Evolutionary conservation across 2,113 vertebrate species (phyloP), one percentile per base, ranked within the genome.

Genomic region (Rousettus leschenaultii): DNA sequence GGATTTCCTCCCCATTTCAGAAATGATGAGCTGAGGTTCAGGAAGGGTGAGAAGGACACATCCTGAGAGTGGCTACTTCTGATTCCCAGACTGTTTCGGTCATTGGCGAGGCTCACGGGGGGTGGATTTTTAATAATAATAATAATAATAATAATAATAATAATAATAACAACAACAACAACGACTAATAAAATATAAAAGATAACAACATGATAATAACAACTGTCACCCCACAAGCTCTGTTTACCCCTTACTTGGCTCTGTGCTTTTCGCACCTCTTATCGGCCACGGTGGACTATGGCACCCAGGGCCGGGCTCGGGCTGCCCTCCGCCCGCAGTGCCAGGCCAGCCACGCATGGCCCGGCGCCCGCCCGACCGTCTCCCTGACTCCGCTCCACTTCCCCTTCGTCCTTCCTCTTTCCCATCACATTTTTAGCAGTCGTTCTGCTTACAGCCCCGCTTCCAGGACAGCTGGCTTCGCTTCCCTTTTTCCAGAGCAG

Each of bases 321-420:
- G 59, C 83, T 33, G 55, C 86, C 82, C 21, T 35, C 40, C 2
- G 24, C 0, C 0, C 33, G 51, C 30, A 1, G 1, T 4, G 59
- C 70, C 19, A 33, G 61, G 14, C 79, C 3, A 4, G 24, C 38
- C 5, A 59, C 11, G 45, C 53, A 75, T 61, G 86, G 77, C 61
- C 85, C 3, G 77, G 38, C 33, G 45, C 78, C 80, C 3, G 10
- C 71, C 84, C 2, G 14, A 22, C 48, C 13, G 0, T 1, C 51
- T 70, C 61, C 38, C 45, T 55, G 2, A 14, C 63, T 22, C n/a
- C 80, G 24, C 28, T 14, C 12, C 38, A 92, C 96, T 97, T 97
- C 96, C 88, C 73, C 77, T 92, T 94, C 48, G 51, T 18, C 78
- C 94, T 98, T 98, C 97, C 97, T 96, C 96, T 97, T 98, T 95